A percentile compares a stretch with the other conserved stretches of the same genome.
phyloP scores from a whole-genome alignment of 2,888 invertebrate species.

The Poecilus cupreus region DNA sequence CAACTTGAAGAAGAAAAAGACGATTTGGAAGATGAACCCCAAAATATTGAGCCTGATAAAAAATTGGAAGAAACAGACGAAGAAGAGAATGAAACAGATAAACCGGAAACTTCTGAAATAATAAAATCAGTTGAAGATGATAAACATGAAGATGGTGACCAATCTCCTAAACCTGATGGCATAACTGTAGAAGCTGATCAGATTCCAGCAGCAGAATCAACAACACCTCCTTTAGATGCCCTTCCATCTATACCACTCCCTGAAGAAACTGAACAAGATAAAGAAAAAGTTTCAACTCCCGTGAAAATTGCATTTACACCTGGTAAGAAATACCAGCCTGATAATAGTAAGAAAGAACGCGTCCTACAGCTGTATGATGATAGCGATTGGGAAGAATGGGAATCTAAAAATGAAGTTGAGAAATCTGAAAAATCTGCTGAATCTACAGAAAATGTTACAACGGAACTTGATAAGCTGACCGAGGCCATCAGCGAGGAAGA shows the following conservation, averaged over 20 bases:
- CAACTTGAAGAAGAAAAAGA: conserved; percentile 60
- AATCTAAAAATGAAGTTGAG: conserved; percentile 51
- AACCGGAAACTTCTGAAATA: conserved; percentile 58
- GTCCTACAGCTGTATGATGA: conserved; percentile 60
- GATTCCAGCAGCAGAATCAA: conserved; percentile 15
- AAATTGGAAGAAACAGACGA: conserved; percentile 61
- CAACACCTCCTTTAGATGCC: conserved; percentile 5
- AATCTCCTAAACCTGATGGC: conserved; percentile 60
- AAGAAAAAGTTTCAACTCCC: conserved; percentile 13
- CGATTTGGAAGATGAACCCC: conserved; percentile 54
- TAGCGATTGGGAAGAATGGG: conserved; percentile 61
- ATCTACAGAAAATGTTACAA: conserved; percentile 35
- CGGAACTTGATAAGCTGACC: conserved; percentile 73
- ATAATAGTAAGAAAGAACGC: conserved; percentile 59
- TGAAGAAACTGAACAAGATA: conserved; percentile 49
- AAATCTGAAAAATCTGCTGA: conserved; percentile 8
- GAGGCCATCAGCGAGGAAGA: conserved; percentile 81
- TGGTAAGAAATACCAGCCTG: conserved; percentile 61
- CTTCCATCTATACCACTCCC: conserved; percentile 10
- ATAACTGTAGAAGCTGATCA: conserved; percentile 14
- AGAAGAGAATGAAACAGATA: conserved; percentile 63
- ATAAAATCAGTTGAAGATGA: background rate
- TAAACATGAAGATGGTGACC: conserved; percentile 60
- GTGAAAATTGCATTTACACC: conserved; percentile 51
- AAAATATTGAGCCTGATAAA: conserved; percentile 54